These are phyloP conservation scores for Microcaecilia unicolor DNA, from an alignment of 2,797 vertebrate genomes.

Conservation along the genomic window DNA sequence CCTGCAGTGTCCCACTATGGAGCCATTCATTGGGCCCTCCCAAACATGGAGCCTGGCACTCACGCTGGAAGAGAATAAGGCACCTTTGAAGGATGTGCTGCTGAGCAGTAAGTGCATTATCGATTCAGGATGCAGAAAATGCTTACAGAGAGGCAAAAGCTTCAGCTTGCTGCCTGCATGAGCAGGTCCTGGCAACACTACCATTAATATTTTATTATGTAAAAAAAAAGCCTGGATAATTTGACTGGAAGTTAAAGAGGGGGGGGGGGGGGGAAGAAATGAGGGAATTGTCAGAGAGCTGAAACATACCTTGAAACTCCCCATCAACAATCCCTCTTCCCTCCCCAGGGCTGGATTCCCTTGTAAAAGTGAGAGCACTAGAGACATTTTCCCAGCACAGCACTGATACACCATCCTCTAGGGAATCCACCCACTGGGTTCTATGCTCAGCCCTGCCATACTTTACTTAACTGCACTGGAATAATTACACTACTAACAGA, in stretches of 20 bases:
- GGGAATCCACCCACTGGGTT: too few relatives aligned
- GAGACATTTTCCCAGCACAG: too few relatives aligned
- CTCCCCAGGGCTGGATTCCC: not conserved
- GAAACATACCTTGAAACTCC: not conserved
- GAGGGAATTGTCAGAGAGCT: not conserved
- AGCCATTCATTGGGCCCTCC: not conserved
- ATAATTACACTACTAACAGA: too few relatives aligned
- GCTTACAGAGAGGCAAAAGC: slow-evolving; percentile 57
- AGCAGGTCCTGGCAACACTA: slow-evolving; percentile 26
- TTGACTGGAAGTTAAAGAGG: slow-evolving; percentile 26
- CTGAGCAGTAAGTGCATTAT: slow-evolving; percentile 43
- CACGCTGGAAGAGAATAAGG: not conserved
- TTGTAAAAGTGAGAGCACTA: too few relatives aligned
- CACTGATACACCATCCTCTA: too few relatives aligned
- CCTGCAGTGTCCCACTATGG: too few relatives aligned
- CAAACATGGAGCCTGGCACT: not conserved
- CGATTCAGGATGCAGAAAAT: slow-evolving; percentile 54
- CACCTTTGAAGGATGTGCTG: not conserved
- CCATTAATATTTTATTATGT: slow-evolving; percentile 64
- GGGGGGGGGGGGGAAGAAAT: slow-evolving; percentile 10
- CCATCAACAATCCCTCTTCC: not conserved
- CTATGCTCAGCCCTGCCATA: too few relatives aligned
- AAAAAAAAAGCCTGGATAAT: slow-evolving; percentile 26
- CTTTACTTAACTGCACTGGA: too few relatives aligned
- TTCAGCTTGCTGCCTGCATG: slow-evolving; percentile 48